Conservation (phyloP, 23 tunicate species). For the Trididemnum miniatum region DNA sequence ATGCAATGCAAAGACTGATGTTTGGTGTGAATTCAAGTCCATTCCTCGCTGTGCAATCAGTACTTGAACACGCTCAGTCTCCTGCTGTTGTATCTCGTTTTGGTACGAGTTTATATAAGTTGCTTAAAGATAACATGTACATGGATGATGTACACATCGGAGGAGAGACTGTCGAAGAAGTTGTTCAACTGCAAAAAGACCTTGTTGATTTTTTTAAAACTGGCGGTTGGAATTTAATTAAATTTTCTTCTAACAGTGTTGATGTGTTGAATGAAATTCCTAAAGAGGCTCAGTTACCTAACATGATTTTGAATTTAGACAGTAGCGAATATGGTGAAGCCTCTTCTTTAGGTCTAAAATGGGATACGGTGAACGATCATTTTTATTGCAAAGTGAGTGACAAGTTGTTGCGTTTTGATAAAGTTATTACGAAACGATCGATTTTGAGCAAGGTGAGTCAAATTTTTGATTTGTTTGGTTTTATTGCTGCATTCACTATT, state of each 20-base stretch:
- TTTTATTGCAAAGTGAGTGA: background rate
- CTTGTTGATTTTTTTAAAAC: no score
- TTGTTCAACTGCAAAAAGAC: background rate
- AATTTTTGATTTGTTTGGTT: background rate
- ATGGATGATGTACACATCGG: background rate
- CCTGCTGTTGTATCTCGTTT: background rate
- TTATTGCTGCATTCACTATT: no score
- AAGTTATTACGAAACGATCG: background rate
- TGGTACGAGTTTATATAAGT: background rate
- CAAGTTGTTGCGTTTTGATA: background rate
- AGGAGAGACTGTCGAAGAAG: background rate
- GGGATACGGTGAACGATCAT: constrained; percentile 1
- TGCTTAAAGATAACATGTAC: background rate
- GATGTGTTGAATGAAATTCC: background rate
- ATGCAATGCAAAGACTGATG: background rate
- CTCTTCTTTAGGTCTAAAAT: background rate
- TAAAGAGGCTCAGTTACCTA: background rate
- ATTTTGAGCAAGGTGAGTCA: constrained; percentile 4
- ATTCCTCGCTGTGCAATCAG: background rate
- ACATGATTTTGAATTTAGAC: background rate
- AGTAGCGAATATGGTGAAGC: background rate
- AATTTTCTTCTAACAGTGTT: background rate
- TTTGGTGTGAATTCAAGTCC: background rate
- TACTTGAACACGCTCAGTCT: background rate
- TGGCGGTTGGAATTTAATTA: constrained; percentile 16